phyloP scores from a whole-genome alignment of 1,140 invertebrate genomes.

The Drosophila erecta region DNA sequence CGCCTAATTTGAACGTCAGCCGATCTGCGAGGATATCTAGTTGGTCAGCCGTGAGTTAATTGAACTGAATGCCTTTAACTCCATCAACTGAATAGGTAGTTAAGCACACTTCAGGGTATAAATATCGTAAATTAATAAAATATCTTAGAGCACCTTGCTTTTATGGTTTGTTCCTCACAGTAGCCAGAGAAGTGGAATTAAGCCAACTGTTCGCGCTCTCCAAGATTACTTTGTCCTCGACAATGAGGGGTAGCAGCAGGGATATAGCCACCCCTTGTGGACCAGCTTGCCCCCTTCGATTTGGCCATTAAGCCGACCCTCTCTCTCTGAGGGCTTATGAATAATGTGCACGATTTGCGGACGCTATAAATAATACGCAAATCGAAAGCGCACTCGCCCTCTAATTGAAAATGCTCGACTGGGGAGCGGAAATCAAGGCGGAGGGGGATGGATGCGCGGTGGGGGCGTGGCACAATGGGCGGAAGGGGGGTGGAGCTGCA shows the following conservation, averaged over 20 bases:
- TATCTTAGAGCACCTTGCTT: neutral
- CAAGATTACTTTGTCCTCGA: constrained; percentile 37
- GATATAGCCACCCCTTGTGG: constrained; percentile 7
- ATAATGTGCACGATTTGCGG: constrained; percentile 80
- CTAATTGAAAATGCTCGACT: constrained; percentile 75
- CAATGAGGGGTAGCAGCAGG: constrained; percentile 20
- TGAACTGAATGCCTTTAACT: no score
- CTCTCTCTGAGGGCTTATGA: constrained; percentile 63
- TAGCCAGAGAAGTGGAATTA: constrained; percentile 1
- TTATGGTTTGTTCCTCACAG: neutral
- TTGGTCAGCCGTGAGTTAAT: neutral
- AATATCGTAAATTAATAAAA: no score
- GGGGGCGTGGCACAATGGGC: neutral
- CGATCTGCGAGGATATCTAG: neutral
- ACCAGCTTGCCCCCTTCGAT: constrained; percentile 6
- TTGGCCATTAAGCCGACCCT: constrained; percentile 66
- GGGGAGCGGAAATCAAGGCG: constrained; percentile 32
- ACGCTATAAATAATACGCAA: constrained; percentile 82
- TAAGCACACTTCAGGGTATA: no score
- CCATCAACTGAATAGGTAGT: no score
- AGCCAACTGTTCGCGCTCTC: constrained; percentile 11
- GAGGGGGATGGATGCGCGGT: neutral
- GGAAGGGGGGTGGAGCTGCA: neutral
- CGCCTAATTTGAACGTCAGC: constrained; percentile 38
- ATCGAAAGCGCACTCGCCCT: constrained; percentile 79